phyloP scores from a whole-genome alignment of 1,140 invertebrate species.

The Aphidius ervi region DNA sequence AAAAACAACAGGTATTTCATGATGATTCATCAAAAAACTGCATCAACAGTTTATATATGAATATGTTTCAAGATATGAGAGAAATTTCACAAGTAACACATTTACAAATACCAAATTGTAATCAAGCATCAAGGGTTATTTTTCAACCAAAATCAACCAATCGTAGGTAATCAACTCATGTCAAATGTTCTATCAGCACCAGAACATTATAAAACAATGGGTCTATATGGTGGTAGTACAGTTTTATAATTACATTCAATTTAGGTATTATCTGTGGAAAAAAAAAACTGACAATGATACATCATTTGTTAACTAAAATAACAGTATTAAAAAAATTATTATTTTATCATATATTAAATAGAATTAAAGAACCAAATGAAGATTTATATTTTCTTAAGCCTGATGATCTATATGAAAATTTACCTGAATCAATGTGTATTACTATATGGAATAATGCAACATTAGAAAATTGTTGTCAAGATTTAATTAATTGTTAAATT shows the following conservation, averaged over 20 bases:
- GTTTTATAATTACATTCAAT: slow-evolving; percentile 58
- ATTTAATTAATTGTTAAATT: slow-evolving; percentile 70
- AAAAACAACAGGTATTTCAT: slow-evolving; percentile 2
- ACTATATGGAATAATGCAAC: slow-evolving; percentile 60
- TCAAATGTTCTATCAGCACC: slow-evolving; percentile 46
- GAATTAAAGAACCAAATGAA: slow-evolving; percentile 47
- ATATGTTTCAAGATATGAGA: no score
- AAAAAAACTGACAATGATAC: slow-evolving; percentile 21
- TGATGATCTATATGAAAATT: slow-evolving; percentile 58
- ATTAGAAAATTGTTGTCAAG: slow-evolving; percentile 58
- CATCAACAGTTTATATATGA: no score
- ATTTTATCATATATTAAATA: slow-evolving; percentile 68
- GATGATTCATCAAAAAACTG: no score
- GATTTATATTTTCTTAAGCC: slow-evolving; percentile 59
- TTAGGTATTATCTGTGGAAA: slow-evolving; percentile 52
- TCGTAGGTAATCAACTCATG: slow-evolving; percentile 44
- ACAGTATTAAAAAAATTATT: slow-evolving; percentile 38
- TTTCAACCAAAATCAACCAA: slow-evolving; percentile 40
- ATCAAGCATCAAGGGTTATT: slow-evolving; percentile 23
- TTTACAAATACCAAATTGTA: neutral
- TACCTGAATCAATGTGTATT: slow-evolving; percentile 55
- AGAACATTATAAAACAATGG: slow-evolving; percentile 51
- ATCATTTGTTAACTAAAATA: slow-evolving; percentile 33
- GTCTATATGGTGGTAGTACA: slow-evolving; percentile 58
- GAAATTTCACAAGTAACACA: no score